These are phyloP conservation scores for Hippocampus guttulatus DNA, from an alignment of 2,113 vertebrate species.

Conservation along the genomic window DNA sequence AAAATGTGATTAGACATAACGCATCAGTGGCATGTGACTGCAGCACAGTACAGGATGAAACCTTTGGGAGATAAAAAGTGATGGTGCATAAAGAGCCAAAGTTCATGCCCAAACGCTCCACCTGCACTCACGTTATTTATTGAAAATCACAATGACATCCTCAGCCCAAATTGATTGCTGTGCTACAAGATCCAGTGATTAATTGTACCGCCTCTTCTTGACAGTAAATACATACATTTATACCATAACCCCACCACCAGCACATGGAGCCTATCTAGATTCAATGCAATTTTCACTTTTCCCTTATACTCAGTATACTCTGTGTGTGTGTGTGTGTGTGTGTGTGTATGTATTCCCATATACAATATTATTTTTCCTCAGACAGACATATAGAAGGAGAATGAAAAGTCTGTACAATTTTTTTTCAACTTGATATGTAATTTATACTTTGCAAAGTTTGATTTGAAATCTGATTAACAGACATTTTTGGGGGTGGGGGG, in stretches of 20 bases:
- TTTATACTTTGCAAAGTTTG: slow-evolving; percentile 41
- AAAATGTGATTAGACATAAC: slow-evolving; percentile 35
- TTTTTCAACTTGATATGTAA: slow-evolving; percentile 16
- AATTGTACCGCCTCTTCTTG: slow-evolving; percentile 29
- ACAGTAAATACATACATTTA: slow-evolving; percentile 39
- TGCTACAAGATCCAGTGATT: slow-evolving; percentile 24
- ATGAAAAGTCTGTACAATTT: slow-evolving; percentile 22
- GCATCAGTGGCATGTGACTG: slow-evolving; percentile 13
- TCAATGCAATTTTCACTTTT: slow-evolving; percentile 1
- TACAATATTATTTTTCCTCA: too few species aligned
- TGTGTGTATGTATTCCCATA: too few species aligned
- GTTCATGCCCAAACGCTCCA: slow-evolving; percentile 8
- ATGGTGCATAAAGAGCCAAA: slow-evolving; percentile 45
- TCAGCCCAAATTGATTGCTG: slow-evolving; percentile 26
- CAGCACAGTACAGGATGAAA: slow-evolving; percentile 28
- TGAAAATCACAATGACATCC: slow-evolving; percentile 21
- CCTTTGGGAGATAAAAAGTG: slow-evolving; percentile 39
- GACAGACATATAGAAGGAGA: neutral
- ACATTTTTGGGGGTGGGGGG: slow-evolving; percentile 16
- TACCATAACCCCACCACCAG: neutral
- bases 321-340: too few species aligned
- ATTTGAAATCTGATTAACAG: slow-evolving; percentile 47
- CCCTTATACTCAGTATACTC: too few species aligned
- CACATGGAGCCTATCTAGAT: neutral
- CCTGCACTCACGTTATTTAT: slow-evolving; percentile 10